Conservation (phyloP, 2,113 vertebrate genomes). For the Tinamus guttatus region DNA sequence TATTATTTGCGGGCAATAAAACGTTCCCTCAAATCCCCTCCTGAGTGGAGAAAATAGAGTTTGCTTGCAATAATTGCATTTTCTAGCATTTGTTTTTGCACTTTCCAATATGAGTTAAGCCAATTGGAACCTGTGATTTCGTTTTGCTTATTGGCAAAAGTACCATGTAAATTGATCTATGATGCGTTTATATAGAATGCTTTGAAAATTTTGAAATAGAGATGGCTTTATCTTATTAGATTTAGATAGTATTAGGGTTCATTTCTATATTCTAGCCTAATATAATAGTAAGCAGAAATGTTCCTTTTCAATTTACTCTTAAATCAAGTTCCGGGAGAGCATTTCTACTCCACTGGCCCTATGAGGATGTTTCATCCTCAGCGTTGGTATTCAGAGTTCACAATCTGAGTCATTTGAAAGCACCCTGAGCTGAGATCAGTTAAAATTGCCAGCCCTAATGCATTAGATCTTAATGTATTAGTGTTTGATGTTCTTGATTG, state of each 20-base stretch:
- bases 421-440: not conserved
- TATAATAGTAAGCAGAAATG: slow-evolving; percentile 81
- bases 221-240: slow-evolving; percentile 85
- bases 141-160: slow-evolving; percentile 84
- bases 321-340: slow-evolving; percentile 76
- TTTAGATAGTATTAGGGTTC: slow-evolving; percentile 83
- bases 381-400: not conserved
- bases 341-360: slow-evolving; percentile 57
- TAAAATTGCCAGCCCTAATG: not conserved
- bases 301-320: slow-evolving; percentile 78
- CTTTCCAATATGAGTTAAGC: slow-evolving; percentile 85
- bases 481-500: not conserved
- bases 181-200: slow-evolving; percentile 81
- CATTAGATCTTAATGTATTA: not conserved
- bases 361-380: slow-evolving; percentile 63
- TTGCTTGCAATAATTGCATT: slow-evolving; percentile 88
- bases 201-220: slow-evolving; percentile 83
- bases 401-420: not conserved
- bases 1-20: slow-evolving; percentile 87
- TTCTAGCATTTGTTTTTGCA: slow-evolving; percentile 79
- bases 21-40: slow-evolving; percentile 83
- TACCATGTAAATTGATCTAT: slow-evolving; percentile 88
- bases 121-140: slow-evolving; percentile 85
- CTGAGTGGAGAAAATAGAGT: slow-evolving; percentile 85
- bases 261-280: slow-evolving; percentile 83